Evolutionary conservation across 1,140 invertebrate species (phyloP), one percentile per base, ranked within the genome.

Genomic region (Drosophila asahinai): DNA sequence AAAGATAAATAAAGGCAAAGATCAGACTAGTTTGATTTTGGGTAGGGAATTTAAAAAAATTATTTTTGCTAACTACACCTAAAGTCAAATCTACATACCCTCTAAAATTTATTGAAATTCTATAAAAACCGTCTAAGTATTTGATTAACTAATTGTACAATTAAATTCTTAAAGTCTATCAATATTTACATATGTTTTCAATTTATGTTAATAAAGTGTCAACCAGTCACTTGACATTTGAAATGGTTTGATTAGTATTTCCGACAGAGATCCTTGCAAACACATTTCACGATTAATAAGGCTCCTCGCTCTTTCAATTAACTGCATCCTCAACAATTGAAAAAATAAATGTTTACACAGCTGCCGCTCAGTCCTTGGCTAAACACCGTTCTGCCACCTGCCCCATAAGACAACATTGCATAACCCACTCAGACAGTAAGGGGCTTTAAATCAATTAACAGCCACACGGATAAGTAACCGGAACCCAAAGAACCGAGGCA

Each of bases 391-490:
- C 33, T 22, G 30, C 9, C 71, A 74, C 71, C 71, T 74, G 71
- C 47, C 17, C 30, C n/a, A 19, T 15, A 52, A 3, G n/a, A 73
- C 30, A 27, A 19, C 40, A 43, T 38, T 52, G 38, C 67, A 17
- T 52, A 73, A 74, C 71, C 71, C 71, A 73, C 71, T 61, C 71
- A 48, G 68, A 7, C 51, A 12, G 25, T 42, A 43, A 58, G 27
- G 67, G 67, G n/a, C 47, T 60, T 27, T 67, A 84, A 90, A 87
- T 89, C 84, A 89, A 87, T 89, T 89, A 89, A 78, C 68, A 62
- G 83, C 22, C 61, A 71, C 76, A 59, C 48, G 65, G 59, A 72
- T 79, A 83, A 83, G 61, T 71, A 65, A 55, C 73, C 48, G 57
- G 63, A 80, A 67, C 57, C 55, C 43, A 66, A 73, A 38, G 22